These are phyloP conservation scores for Cryptoblepharus egeriae DNA, from an alignment of 2,797 vertebrate genomes.

Conservation along the genomic window DNA sequence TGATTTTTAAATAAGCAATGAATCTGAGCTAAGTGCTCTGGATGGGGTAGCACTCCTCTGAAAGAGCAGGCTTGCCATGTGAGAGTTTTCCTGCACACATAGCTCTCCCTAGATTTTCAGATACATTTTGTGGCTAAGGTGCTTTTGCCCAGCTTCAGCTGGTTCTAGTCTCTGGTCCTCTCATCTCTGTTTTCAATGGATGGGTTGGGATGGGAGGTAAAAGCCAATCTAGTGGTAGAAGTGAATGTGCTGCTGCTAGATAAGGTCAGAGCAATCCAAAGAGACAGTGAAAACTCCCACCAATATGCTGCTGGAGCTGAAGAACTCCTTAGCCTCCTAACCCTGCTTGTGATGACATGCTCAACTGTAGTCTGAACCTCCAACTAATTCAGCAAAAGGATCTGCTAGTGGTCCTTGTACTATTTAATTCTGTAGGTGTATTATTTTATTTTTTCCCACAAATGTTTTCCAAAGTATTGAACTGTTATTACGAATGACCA, in stretches of 20 bases:
- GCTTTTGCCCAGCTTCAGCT: too few species aligned
- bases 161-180: too few species aligned
- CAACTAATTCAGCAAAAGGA: neutral
- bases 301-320: neutral
- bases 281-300: neutral
- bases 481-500: neutral
- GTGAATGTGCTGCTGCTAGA: neutral
- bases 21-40: slow-evolving; percentile 64
- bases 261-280: neutral
- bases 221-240: too few species aligned
- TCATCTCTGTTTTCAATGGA: too few species aligned
- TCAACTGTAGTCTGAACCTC: neutral
- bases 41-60: too few species aligned
- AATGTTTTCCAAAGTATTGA: neutral
- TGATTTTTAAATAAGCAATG: slow-evolving; percentile 68
- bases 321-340: neutral
- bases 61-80: too few species aligned
- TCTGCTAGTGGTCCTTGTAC: neutral
- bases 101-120: too few species aligned
- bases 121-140: too few species aligned
- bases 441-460: slow-evolving; percentile 29
- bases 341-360: neutral
- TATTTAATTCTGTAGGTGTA: slow-evolving; percentile 6
- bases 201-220: too few species aligned
- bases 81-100: too few species aligned